A percentile compares a stretch with the other conserved stretches of the same genome.
Conservation (phyloP, 2,797 vertebrate species). For the Centroberyx gerrardi region DNA sequence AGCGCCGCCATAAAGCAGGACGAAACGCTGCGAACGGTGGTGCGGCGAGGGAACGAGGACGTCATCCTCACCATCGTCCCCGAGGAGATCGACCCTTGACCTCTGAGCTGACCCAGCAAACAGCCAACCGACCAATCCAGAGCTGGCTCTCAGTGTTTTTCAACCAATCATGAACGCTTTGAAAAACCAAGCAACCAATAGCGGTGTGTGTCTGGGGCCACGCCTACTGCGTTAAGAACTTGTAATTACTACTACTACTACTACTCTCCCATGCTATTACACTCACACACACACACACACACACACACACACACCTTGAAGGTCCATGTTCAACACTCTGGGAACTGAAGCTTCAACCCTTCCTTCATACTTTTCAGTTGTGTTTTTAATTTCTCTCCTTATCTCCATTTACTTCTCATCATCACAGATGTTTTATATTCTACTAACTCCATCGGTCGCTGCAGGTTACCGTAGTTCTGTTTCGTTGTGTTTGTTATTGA, state of each 20-base stretch:
- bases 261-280: slow-evolving; percentile 2
- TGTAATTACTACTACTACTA: slow-evolving; percentile 53
- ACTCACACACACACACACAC: neutral
- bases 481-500: slow-evolving; percentile 13
- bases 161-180: slow-evolving; percentile 63
- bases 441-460: slow-evolving; percentile 39
- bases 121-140: slow-evolving; percentile 54
- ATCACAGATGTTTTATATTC: slow-evolving; percentile 36
- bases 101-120: slow-evolving; percentile 47
- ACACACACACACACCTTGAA: slow-evolving; percentile 8
- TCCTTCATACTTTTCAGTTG: slow-evolving; percentile 10
- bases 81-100: slow-evolving; percentile 93
- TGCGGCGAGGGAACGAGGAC: slow-evolving; percentile 96
- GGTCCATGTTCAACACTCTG: slow-evolving; percentile 11
- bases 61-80: slow-evolving; percentile 91
- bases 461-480: slow-evolving; percentile 47
- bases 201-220: slow-evolving; percentile 56
- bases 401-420: slow-evolving; percentile 7
- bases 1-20: slow-evolving; percentile 92
- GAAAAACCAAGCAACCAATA: slow-evolving; percentile 22
- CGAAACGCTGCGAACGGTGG: slow-evolving; percentile 88
- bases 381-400: slow-evolving; percentile 28
- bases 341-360: slow-evolving; percentile 44
- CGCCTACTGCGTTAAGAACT: slow-evolving; percentile 53
- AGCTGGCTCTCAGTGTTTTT: slow-evolving; percentile 84